These are phyloP conservation scores for Melanotaenia nigrans DNA, from an alignment of 2,797 vertebrate species.

Conservation along the genomic window DNA sequence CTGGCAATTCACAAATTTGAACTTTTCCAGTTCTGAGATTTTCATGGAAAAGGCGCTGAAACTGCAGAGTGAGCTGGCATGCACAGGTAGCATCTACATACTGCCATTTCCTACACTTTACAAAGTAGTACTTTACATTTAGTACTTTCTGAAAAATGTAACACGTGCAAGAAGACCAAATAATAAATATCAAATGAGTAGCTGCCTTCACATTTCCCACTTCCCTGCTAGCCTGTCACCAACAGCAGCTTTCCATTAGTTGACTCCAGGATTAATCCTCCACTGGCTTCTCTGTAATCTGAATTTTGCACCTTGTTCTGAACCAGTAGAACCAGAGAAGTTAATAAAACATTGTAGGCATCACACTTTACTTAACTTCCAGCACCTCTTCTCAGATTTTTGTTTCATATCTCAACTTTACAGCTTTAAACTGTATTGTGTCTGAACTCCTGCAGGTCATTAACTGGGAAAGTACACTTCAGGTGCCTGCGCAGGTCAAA, in stretches of 20 bases:
- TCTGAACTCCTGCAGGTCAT: conserved; percentile 86
- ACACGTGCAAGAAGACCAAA: no score
- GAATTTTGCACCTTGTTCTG: background rate
- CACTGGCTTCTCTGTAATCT: background rate
- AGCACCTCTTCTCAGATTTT: background rate
- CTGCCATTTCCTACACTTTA: background rate
- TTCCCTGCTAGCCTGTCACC: no score
- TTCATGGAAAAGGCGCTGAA: background rate
- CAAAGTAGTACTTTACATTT: background rate
- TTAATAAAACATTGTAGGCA: background rate
- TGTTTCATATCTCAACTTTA: background rate
- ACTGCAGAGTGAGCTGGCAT: no score
- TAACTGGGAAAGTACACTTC: conserved; percentile 97
- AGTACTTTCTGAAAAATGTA: background rate
- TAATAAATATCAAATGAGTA: no score
- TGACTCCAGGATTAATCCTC: background rate
- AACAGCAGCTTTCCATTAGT: no score
- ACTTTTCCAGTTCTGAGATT: background rate
- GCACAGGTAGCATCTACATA: no score
- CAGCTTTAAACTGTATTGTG: background rate
- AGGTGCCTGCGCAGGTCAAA: conserved; percentile 94
- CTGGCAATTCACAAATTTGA: background rate
- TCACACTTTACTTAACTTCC: background rate
- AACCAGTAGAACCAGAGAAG: background rate
- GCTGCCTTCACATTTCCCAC: no score